Percentiles rank a stretch among this genome's conserved stretches.
Conservation (phyloP, 2,888 invertebrate species). For the Hesperia comma region DNA sequence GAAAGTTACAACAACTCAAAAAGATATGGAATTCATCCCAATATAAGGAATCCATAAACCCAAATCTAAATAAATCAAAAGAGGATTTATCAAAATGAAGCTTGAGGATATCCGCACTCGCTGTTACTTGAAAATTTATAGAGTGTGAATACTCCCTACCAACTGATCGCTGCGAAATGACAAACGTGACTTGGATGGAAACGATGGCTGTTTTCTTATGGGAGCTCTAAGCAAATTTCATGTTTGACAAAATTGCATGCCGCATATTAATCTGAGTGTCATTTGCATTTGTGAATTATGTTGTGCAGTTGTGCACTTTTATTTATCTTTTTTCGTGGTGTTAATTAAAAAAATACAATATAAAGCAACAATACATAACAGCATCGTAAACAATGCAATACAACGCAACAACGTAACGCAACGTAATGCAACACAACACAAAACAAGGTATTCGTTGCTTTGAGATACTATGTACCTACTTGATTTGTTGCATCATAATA, state of each 20-base stretch:
- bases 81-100: constrained; percentile 14
- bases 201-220: constrained; percentile 37
- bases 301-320: no score
- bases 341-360: no score
- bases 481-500: no score
- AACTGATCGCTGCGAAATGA: constrained; percentile 68
- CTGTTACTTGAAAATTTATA: constrained; percentile 70
- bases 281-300: no score
- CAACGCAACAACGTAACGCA: no score
- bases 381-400: no score
- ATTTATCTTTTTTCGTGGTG: not conserved
- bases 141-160: constrained; percentile 72
- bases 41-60: constrained; percentile 4
- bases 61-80: constrained; percentile 15
- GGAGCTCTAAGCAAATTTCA: constrained; percentile 39
- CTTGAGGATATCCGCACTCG: constrained; percentile 59
- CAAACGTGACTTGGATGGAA: constrained; percentile 67
- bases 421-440: no score
- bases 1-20: not conserved
- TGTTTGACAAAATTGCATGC: constrained; percentile 24
- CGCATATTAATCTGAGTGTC: no score
- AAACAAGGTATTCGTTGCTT: no score
- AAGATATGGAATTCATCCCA: not conserved
- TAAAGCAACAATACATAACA: no score
- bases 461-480: no score